phyloP scores from a whole-genome alignment of 2,888 invertebrate genomes.

The Drosophila limbata region DNA sequence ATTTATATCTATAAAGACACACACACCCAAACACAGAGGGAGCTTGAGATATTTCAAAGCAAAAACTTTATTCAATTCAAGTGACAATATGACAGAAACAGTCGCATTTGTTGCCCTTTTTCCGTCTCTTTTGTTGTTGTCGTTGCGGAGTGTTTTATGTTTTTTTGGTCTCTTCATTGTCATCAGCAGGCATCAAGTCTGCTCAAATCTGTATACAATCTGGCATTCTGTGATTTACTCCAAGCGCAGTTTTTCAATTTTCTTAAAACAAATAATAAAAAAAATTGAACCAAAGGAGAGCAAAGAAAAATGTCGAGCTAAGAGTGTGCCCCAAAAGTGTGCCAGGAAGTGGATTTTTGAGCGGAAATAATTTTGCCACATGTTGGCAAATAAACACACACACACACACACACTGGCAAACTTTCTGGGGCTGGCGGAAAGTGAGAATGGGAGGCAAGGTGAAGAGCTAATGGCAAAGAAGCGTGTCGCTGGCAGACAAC shows the following conservation, averaged over 20 bases:
- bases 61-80: slow-evolving; percentile 66
- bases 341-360: slow-evolving; percentile 76
- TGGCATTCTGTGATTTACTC: slow-evolving; percentile 56
- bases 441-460: slow-evolving; percentile 16
- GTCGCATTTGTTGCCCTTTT: slow-evolving; percentile 49
- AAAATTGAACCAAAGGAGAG: background rate
- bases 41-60: slow-evolving; percentile 43
- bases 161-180: slow-evolving; percentile 41
- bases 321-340: slow-evolving; percentile 40
- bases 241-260: slow-evolving; percentile 64
- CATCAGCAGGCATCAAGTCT: slow-evolving; percentile 51
- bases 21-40: background rate
- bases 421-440: background rate
- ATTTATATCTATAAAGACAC: background rate
- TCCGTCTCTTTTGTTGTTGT: background rate
- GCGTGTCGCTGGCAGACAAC: slow-evolving; percentile 35
- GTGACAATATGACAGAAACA: slow-evolving; percentile 60
- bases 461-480: slow-evolving; percentile 21
- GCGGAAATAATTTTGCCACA: slow-evolving; percentile 81
- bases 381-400: slow-evolving; percentile 71
- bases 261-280: slow-evolving; percentile 50
- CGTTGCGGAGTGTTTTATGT: slow-evolving; percentile 19
- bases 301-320: slow-evolving; percentile 3
- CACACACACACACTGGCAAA: slow-evolving; percentile 5
- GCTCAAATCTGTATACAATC: slow-evolving; percentile 32